These are phyloP conservation scores for Pseudomyrmex sp. DNA, from an alignment of 1,140 invertebrate genomes.

Conservation along the genomic window DNA sequence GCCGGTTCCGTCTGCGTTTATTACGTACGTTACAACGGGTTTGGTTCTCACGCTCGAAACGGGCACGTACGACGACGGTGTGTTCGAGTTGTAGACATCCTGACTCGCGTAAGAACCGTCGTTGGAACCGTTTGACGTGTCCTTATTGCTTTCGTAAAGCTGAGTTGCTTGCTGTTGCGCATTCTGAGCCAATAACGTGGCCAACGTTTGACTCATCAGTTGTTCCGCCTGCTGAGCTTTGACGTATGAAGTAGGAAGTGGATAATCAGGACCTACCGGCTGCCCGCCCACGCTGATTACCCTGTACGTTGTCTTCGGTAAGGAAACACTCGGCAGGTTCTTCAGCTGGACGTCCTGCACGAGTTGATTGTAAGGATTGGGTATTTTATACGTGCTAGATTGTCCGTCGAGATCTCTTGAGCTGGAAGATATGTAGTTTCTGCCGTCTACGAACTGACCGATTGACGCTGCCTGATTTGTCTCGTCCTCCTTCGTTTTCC, in stretches of 20 bases:
- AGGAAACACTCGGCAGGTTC: neutral
- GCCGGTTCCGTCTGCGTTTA: conserved; percentile 73
- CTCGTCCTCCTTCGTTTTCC: conserved; percentile 56
- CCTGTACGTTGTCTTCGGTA: conserved; percentile 76
- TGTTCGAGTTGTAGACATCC: conserved; percentile 49
- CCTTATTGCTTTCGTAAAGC: conserved; percentile 52
- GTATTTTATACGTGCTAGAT: conserved; percentile 75
- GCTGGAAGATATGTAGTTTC: conserved; percentile 78
- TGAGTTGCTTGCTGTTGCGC: conserved; percentile 66
- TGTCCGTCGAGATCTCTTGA: conserved; percentile 78
- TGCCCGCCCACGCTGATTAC: conserved; percentile 77
- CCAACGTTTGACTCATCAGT: conserved; percentile 76
- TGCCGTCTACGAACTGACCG: conserved; percentile 76
- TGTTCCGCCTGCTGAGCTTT: conserved; percentile 79
- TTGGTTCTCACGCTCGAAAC: conserved; percentile 72
- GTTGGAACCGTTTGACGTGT: neutral
- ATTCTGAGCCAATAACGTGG: conserved; percentile 76
- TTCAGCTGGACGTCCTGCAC: conserved; percentile 62
- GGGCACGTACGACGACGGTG: conserved; percentile 59
- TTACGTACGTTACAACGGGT: conserved; percentile 76
- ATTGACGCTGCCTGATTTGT: neutral
- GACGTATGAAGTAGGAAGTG: conserved; percentile 64
- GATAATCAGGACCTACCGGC: conserved; percentile 73
- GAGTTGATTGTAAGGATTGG: conserved; percentile 74
- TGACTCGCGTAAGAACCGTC: conserved; percentile 28